phyloP scores from a whole-genome alignment of 2,888 invertebrate species.

The Corythucha ciliata region DNA sequence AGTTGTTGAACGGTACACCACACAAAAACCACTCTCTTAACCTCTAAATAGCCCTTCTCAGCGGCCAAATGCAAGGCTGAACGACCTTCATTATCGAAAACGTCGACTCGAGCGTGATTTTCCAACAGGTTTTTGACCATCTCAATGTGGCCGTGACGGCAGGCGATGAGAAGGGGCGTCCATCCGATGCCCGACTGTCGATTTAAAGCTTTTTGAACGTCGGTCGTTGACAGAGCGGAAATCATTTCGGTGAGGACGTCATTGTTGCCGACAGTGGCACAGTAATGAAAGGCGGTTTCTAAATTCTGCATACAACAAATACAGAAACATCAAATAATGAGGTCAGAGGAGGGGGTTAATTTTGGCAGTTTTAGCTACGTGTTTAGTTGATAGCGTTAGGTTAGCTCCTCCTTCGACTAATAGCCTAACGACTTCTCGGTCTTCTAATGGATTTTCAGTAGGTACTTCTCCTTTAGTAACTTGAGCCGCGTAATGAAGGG shows the following conservation, averaged over 20 bases:
- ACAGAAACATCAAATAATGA: neutral
- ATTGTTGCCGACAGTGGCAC: constrained; percentile 90
- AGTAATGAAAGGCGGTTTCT: constrained; percentile 93
- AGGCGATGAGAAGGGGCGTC: constrained; percentile 94
- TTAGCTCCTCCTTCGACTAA: constrained; percentile 88
- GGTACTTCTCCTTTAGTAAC: constrained; percentile 72
- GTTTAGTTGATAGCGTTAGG: constrained; percentile 69
- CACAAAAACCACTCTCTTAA: constrained; percentile 22
- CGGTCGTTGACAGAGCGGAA: constrained; percentile 75
- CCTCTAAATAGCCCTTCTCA: constrained; percentile 74
- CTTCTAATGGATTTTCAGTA: constrained; percentile 55
- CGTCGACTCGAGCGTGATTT: constrained; percentile 96
- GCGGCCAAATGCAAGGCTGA: constrained; percentile 93
- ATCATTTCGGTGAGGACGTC: constrained; percentile 92
- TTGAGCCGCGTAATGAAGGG: constrained; percentile 89
- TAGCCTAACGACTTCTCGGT: constrained; percentile 73
- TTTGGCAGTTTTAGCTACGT: constrained; percentile 40
- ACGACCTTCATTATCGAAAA: constrained; percentile 92
- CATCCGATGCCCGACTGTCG: constrained; percentile 89
- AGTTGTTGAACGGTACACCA: neutral
- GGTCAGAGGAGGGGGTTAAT: neutral
- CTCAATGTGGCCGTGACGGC: constrained; percentile 90
- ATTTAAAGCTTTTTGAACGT: constrained; percentile 89
- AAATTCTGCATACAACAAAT: constrained; percentile 50
- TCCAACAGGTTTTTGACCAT: constrained; percentile 79